Evolutionary conservation across 2,888 invertebrate genomes (phyloP).

Genomic region (Octonoba sinensis): DNA sequence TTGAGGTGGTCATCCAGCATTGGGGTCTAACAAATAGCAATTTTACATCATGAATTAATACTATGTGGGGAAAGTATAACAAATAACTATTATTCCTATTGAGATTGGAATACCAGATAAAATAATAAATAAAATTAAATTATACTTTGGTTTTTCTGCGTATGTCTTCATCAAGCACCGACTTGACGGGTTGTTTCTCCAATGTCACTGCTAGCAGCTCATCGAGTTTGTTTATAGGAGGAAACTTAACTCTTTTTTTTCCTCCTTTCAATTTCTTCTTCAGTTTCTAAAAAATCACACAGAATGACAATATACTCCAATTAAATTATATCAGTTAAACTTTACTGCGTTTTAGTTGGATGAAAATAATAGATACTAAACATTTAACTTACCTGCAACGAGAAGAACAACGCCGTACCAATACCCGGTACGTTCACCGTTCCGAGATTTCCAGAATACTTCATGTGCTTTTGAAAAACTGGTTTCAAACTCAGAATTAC

Average conservation of each 20-base stretch:
- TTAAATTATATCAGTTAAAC: neutral
- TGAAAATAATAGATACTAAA: neutral
- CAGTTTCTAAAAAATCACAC: neutral
- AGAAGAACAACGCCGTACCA: slow-evolving; percentile 2
- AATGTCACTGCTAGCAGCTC: neutral
- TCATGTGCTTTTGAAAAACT: neutral
- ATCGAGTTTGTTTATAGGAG: neutral
- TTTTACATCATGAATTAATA: neutral
- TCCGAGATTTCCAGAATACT: neutral
- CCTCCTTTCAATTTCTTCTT: neutral
- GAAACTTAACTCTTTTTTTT: neutral
- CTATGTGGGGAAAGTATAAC: neutral
- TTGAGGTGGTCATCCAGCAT: neutral
- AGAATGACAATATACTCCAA: neutral
- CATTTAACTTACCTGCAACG: slow-evolving; percentile 5
- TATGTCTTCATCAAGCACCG: neutral
- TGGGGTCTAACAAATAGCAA: neutral
- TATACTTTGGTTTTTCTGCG: neutral
- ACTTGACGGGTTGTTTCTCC: neutral
- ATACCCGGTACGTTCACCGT: neutral
- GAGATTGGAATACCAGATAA: neutral
- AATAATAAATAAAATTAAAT: neutral
- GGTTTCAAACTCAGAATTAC: neutral
- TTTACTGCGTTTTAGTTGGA: neutral
- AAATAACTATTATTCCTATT: neutral